A percentile compares a stretch with the other conserved stretches of the same genome.
Evolutionary conservation across 2,113 vertebrate genomes (phyloP).

Genomic region (Catharus minimus): DNA sequence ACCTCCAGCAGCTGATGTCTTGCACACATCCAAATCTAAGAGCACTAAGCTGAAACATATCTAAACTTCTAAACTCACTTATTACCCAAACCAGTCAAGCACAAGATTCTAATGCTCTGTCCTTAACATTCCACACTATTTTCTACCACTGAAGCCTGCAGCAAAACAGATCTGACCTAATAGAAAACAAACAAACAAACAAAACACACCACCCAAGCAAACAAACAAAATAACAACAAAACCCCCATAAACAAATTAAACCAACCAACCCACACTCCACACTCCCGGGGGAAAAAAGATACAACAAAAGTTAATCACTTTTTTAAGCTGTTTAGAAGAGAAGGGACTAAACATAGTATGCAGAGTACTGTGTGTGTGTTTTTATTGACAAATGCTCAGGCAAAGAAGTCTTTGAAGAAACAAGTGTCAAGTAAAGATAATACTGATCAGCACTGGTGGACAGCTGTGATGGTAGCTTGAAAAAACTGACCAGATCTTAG

Average conservation of each 20-base stretch:
- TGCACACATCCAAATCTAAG: not conserved
- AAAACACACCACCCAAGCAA: not conserved
- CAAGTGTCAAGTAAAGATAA: not conserved
- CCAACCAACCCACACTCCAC: not conserved
- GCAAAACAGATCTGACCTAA: not conserved
- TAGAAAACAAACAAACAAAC: not conserved
- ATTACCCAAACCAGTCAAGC: not conserved
- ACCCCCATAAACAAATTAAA: not conserved
- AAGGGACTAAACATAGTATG: not conserved
- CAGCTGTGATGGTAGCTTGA: not conserved
- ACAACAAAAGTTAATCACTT: not conserved
- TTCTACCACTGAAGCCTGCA: not conserved
- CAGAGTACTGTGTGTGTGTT: not conserved
- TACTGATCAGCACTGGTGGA: not conserved
- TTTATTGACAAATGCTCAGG: not conserved
- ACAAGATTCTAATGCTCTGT: not conserved
- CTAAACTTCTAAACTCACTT: not conserved
- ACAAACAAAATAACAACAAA: not conserved
- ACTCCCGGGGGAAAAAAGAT: not conserved
- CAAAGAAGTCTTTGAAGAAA: not conserved
- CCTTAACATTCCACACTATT: not conserved
- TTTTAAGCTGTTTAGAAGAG: not conserved
- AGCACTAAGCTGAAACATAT: not conserved
- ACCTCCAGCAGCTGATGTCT: not conserved
- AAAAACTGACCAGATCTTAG: not conserved